Evolutionary conservation across 2,797 vertebrate genomes (phyloP).

Genomic region (Platyrinchus mystaceus): DNA sequence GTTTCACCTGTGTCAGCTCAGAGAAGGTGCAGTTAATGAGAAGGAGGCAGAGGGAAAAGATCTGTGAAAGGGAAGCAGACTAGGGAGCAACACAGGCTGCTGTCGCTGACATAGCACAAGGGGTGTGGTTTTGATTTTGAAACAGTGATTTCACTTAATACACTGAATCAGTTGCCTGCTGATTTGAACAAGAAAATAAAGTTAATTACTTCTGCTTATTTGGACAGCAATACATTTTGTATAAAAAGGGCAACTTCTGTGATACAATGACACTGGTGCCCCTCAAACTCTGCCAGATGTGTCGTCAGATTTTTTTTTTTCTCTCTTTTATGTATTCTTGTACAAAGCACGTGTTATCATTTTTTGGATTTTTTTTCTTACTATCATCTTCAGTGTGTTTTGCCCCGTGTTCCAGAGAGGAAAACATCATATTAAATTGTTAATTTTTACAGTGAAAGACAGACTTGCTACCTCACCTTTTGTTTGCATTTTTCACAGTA

Average conservation of each 20-base stretch:
- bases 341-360: background rate
- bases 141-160: background rate
- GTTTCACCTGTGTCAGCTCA: background rate
- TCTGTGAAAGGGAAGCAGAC: background rate
- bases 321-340: background rate
- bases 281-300: background rate
- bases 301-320: background rate
- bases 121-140: background rate
- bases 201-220: conserved; percentile 28
- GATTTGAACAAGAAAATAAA: background rate
- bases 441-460: background rate
- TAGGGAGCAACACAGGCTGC: background rate
- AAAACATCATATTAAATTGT: background rate
- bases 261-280: background rate
- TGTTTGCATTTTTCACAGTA: background rate
- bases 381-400: background rate
- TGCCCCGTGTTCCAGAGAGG: background rate
- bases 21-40: background rate
- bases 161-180: background rate
- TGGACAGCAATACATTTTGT: conserved; percentile 8
- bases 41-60: background rate
- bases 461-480: background rate
- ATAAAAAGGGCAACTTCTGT: background rate
- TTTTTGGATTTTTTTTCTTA: background rate
- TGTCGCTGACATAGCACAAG: background rate